Evolutionary conservation across 2,113 vertebrate genomes (phyloP).

Genomic region (Hippocampus zosterae): DNA sequence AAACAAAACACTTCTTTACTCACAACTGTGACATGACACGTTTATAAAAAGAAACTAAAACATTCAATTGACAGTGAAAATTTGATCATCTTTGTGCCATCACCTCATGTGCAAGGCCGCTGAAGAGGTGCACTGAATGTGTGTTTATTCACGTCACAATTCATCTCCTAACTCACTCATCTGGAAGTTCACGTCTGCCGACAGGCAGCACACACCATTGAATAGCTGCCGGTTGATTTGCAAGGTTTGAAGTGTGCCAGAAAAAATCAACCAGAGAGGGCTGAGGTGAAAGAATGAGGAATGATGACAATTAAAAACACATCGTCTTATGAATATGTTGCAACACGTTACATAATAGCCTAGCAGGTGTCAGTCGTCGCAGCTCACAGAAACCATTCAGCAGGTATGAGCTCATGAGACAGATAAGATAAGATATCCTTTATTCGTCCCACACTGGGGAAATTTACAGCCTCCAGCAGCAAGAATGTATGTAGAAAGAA

Average conservation of each 20-base stretch:
- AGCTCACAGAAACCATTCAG: neutral
- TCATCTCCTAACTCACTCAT: conserved; percentile 36
- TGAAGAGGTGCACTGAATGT: conserved; percentile 10
- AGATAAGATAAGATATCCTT: no score
- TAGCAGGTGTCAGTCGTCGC: neutral
- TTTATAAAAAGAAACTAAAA: neutral
- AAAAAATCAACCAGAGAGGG: neutral
- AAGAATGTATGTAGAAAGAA: no score
- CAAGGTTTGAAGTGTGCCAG: conserved; percentile 16
- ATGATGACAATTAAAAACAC: conserved; percentile 2
- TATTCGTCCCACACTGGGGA: no score
- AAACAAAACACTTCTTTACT: neutral
- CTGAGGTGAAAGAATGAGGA: neutral
- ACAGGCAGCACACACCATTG: conserved; percentile 11
- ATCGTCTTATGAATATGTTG: neutral
- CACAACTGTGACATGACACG: neutral
- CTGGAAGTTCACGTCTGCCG: conserved; percentile 17
- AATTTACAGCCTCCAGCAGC: no score
- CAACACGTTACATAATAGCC: neutral
- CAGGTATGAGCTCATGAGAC: neutral
- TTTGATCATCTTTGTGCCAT: neutral
- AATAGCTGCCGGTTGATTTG: conserved; percentile 19
- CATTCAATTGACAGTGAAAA: neutral
- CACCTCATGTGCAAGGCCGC: neutral
- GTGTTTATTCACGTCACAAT: conserved; percentile 31